A percentile compares a stretch with the other conserved stretches of the same genome.
Evolutionary conservation across 2,888 invertebrate species (phyloP).

Genomic region (Bellardia bayeri): DNA sequence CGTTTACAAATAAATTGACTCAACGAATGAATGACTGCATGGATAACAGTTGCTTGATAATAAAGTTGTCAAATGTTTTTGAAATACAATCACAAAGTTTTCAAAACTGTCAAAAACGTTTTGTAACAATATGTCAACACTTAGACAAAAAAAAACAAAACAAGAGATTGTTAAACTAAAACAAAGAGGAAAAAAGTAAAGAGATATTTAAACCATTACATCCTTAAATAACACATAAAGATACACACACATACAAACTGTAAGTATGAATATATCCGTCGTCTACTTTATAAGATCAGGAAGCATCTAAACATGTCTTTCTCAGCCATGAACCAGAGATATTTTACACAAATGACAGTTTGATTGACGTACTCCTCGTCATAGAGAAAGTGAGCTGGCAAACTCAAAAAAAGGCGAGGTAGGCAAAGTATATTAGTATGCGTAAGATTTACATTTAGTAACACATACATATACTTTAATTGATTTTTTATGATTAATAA

Average conservation of each 20-base stretch:
- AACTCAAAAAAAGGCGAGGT: neutral
- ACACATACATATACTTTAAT: neutral
- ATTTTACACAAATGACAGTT: constrained; percentile 33
- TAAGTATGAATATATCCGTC: constrained; percentile 29
- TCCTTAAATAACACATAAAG: neutral
- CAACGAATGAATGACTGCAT: neutral
- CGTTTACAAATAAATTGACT: neutral
- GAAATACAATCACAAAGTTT: constrained; percentile 58
- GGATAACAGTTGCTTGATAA: constrained; percentile 24
- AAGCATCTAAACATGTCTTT: constrained; percentile 35
- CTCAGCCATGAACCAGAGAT: constrained; percentile 27
- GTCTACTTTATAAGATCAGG: constrained; percentile 30
- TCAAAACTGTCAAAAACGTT: constrained; percentile 53
- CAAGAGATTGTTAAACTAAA: neutral
- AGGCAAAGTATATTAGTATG: neutral
- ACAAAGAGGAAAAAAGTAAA: neutral
- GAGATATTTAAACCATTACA: constrained; percentile 28
- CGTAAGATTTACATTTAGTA: neutral
- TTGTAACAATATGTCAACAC: constrained; percentile 51
- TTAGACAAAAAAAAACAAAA: neutral
- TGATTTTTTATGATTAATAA: neutral
- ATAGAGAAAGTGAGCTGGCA: neutral
- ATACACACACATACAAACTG: constrained; percentile 15
- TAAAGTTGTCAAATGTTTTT: constrained; percentile 59
- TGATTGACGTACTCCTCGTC: constrained; percentile 38